Conservation (phyloP, 2,797 vertebrate genomes). For the Gallinago solitaria region DNA sequence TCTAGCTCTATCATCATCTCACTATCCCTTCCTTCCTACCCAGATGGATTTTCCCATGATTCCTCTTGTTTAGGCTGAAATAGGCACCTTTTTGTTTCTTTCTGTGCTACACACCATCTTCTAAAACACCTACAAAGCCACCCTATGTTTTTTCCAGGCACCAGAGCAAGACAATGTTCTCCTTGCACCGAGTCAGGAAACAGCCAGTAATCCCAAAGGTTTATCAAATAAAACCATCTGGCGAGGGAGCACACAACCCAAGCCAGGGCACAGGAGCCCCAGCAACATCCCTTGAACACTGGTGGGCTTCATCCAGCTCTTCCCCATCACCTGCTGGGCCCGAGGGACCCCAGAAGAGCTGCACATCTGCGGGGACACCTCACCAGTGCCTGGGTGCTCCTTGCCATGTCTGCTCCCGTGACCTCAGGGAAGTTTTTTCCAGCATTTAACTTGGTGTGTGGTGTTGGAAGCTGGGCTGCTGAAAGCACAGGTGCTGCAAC, state of each 20-base stretch:
- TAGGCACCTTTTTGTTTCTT: background rate
- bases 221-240: background rate
- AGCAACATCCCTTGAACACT: accelerated
- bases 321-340: background rate
- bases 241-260: accelerated
- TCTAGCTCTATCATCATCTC: background rate
- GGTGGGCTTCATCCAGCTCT: background rate
- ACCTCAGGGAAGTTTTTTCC: background rate
- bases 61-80: background rate
- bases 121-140: background rate
- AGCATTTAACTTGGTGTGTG: background rate
- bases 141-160: accelerated
- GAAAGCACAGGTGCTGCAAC: background rate
- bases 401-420: background rate
- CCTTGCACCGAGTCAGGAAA: accelerated
- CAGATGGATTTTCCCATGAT: background rate
- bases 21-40: background rate
- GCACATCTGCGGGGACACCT: background rate
- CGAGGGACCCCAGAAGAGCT: background rate
- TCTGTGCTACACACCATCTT: background rate
- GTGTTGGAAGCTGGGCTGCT: background rate
- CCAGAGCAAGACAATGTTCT: background rate
- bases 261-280: background rate
- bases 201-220: background rate
- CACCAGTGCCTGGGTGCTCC: accelerated